phyloP scores from a whole-genome alignment of 2,888 invertebrate species.

The Idaea aversata region DNA sequence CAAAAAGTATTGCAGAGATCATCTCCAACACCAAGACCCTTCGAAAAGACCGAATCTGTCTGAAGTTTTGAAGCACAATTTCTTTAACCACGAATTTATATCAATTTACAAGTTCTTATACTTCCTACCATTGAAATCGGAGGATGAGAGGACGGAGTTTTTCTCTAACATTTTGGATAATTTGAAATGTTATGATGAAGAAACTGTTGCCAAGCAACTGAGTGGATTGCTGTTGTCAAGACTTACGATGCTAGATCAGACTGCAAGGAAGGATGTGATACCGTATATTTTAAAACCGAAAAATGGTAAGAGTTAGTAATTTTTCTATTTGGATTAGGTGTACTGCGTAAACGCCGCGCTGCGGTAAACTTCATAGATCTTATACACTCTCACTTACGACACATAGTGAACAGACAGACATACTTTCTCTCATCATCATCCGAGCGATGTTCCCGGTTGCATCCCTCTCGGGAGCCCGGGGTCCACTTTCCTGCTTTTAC shows the following conservation, averaged over 20 bases:
- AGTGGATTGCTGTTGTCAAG: constrained; percentile 89
- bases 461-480: too few relatives aligned
- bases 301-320: constrained; percentile 74
- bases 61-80: constrained; percentile 84
- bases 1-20: constrained; percentile 84
- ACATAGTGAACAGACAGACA: too few relatives aligned
- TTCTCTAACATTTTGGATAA: constrained; percentile 86
- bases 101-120: constrained; percentile 90
- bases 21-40: constrained; percentile 84
- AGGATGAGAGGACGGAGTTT: constrained; percentile 88
- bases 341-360: too few relatives aligned
- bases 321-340: constrained; percentile 21
- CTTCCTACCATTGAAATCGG: constrained; percentile 89
- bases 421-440: too few relatives aligned
- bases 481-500: too few relatives aligned
- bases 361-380: too few relatives aligned
- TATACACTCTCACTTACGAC: too few relatives aligned
- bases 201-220: constrained; percentile 90
- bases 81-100: constrained; percentile 93
- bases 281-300: constrained; percentile 86
- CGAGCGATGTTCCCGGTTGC: too few relatives aligned
- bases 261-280: constrained; percentile 86
- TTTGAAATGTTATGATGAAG: constrained; percentile 87
- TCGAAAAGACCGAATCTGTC: constrained; percentile 84
- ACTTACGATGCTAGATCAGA: constrained; percentile 90